Percentiles rank a stretch among this genome's conserved stretches.
phyloP scores from a whole-genome alignment of 2,888 invertebrate species.

The Norana najaformis region DNA sequence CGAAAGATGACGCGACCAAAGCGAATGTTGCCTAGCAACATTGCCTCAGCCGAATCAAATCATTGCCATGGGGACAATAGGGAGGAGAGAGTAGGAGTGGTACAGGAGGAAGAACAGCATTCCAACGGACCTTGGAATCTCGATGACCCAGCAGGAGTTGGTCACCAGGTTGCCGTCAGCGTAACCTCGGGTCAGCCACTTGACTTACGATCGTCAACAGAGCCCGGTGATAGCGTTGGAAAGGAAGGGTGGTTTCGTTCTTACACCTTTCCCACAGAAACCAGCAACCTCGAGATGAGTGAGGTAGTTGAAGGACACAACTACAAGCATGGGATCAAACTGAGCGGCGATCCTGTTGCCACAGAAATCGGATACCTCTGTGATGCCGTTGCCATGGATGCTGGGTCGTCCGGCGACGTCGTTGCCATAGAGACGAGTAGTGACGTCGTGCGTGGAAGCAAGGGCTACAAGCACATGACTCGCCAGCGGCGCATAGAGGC shows the following conservation, averaged over 20 bases:
- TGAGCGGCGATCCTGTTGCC: not conserved
- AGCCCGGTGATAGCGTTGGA: not conserved
- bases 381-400: not conserved
- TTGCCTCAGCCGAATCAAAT: not conserved
- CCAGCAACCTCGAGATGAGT: not conserved
- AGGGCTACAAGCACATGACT: slow-evolving; percentile 90
- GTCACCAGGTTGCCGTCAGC: not conserved
- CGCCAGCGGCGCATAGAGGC: slow-evolving; percentile 89
- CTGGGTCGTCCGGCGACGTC: not conserved
- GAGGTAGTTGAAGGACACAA: not conserved
- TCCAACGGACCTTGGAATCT: not conserved
- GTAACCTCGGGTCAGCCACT: not conserved
- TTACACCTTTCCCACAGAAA: not conserved
- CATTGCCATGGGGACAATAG: not conserved
- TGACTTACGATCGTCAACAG: not conserved
- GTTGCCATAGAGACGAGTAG: not conserved
- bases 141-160: not conserved
- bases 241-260: not conserved
- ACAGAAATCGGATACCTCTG: not conserved
- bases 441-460: slow-evolving; percentile 43
- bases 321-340: too few species aligned
- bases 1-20: slow-evolving; percentile 22
- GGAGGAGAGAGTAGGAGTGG: not conserved
- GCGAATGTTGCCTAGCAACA: not conserved
- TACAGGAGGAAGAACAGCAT: not conserved